These are phyloP conservation scores for Sympetrum striolatum DNA, from an alignment of 2,888 invertebrate genomes.

Conservation along the genomic window DNA sequence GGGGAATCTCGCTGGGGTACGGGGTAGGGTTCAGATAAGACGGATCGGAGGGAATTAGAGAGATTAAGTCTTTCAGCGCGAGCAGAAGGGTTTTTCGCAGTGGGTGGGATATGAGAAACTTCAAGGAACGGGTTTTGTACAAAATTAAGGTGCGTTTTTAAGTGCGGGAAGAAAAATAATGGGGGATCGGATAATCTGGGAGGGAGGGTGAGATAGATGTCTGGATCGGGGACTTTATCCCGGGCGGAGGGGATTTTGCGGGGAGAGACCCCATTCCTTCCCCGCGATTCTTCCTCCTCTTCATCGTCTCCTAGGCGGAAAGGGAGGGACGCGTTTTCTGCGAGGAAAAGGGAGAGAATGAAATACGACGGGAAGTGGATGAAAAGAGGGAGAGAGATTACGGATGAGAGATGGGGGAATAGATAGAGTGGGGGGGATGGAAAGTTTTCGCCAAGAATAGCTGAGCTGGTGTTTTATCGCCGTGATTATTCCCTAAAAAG, in stretches of 20 bases:
- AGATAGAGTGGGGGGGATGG: background rate
- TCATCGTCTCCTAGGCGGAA: background rate
- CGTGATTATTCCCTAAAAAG: background rate
- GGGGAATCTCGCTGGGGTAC: background rate
- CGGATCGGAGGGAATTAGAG: background rate
- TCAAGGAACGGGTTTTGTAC: background rate
- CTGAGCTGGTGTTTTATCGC: background rate
- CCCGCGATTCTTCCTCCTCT: background rate
- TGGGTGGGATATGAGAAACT: background rate
- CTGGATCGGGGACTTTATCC: background rate
- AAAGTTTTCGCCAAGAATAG: background rate
- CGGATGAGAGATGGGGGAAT: background rate
- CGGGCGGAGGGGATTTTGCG: background rate
- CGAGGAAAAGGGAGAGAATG: background rate
- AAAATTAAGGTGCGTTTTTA: background rate
- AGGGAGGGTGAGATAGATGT: background rate
- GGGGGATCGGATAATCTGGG: background rate
- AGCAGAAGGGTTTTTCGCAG: background rate
- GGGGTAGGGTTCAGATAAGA: background rate
- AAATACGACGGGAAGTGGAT: background rate
- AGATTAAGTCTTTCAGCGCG: background rate
- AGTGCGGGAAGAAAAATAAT: background rate
- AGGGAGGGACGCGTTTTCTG: background rate
- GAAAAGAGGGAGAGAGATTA: background rate
- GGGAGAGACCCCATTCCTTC: background rate